Percentiles rank a stretch among this genome's conserved stretches.
These are phyloP conservation scores for Orthonychiurus folsomi DNA, from an alignment of 2,888 invertebrate genomes.

Conservation along the genomic window DNA sequence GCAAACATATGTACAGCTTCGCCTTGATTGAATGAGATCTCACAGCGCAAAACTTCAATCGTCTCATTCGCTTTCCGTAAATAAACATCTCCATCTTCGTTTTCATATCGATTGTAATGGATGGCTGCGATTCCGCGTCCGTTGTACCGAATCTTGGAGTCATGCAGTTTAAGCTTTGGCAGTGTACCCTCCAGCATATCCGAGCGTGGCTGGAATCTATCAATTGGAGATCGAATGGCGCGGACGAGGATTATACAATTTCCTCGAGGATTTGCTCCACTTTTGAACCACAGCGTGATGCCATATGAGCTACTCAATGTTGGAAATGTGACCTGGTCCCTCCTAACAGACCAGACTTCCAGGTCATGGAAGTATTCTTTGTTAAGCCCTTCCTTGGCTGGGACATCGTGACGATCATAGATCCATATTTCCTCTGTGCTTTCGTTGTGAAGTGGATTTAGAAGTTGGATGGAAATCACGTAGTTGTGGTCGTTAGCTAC, in stretches of 20 bases:
- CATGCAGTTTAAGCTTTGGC: conserved; percentile 62
- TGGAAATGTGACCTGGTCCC: conserved; percentile 83
- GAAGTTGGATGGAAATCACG: conserved; percentile 76
- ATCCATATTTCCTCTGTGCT: conserved; percentile 75
- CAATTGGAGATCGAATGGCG: conserved; percentile 37
- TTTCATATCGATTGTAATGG: conserved; percentile 79
- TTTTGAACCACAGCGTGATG: conserved; percentile 66
- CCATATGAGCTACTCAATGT: conserved; percentile 75
- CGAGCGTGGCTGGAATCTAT: conserved; percentile 35
- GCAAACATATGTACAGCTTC: conserved; percentile 76
- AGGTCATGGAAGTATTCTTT: conserved; percentile 35
- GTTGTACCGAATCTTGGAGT: conserved; percentile 70
- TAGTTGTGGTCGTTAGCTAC: conserved; percentile 56
- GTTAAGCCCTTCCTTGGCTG: conserved; percentile 29
- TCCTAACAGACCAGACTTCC: conserved; percentile 65
- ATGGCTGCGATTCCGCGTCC: conserved; percentile 68
- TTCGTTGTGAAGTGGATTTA: conserved; percentile 81
- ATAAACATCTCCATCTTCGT: conserved; percentile 76
- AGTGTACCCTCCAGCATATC: conserved; percentile 59
- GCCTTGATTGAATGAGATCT: conserved; percentile 66
- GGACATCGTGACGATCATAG: conserved; percentile 61
- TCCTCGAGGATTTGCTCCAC: conserved; percentile 68
- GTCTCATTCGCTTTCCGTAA: conserved; percentile 80
- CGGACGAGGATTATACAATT: conserved; percentile 55
- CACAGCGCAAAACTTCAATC: conserved; percentile 67